Evolutionary conservation across 2,113 vertebrate species (phyloP).

Genomic region (Pavo muticus): DNA sequence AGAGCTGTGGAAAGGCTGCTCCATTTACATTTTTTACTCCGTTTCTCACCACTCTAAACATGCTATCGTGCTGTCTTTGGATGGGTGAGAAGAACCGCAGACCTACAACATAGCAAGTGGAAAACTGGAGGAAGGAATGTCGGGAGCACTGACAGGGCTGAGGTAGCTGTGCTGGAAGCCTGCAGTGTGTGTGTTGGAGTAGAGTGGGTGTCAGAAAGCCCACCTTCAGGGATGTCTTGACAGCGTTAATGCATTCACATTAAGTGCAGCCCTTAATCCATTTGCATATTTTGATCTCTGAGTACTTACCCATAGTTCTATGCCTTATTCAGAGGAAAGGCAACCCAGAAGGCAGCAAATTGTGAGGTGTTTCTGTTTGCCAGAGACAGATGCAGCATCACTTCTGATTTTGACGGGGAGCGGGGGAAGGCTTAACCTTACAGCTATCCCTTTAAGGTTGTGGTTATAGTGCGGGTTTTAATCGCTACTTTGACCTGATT

Average conservation of each 20-base stretch:
- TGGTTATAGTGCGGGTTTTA: slow-evolving; percentile 58
- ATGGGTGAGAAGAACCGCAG: slow-evolving; percentile 36
- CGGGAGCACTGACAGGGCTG: slow-evolving; percentile 41
- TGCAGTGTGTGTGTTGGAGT: not conserved
- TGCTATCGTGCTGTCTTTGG: slow-evolving; percentile 46
- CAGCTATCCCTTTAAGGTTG: slow-evolving; percentile 60
- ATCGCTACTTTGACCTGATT: slow-evolving; percentile 67
- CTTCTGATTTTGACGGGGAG: not conserved
- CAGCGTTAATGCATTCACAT: slow-evolving; percentile 38
- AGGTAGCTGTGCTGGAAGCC: slow-evolving; percentile 28
- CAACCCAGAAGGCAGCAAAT: not conserved
- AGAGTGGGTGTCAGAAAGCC: slow-evolving; percentile 9
- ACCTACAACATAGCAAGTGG: slow-evolving; percentile 38
- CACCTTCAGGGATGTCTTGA: not conserved
- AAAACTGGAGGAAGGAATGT: slow-evolving; percentile 45
- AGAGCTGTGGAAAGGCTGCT: slow-evolving; percentile 34
- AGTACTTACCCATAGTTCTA: not conserved
- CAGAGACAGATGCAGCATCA: not conserved
- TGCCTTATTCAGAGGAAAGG: not conserved
- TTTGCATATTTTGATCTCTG: slow-evolving; percentile 19
- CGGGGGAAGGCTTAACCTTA: not conserved
- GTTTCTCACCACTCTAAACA: slow-evolving; percentile 44
- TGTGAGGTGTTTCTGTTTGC: not conserved
- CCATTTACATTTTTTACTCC: slow-evolving; percentile 34
- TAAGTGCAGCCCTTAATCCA: slow-evolving; percentile 17